A percentile compares a stretch with the other conserved stretches of the same genome.
Evolutionary conservation across 2,113 vertebrate genomes (phyloP).

Genomic region (Calyptomena viridis): DNA sequence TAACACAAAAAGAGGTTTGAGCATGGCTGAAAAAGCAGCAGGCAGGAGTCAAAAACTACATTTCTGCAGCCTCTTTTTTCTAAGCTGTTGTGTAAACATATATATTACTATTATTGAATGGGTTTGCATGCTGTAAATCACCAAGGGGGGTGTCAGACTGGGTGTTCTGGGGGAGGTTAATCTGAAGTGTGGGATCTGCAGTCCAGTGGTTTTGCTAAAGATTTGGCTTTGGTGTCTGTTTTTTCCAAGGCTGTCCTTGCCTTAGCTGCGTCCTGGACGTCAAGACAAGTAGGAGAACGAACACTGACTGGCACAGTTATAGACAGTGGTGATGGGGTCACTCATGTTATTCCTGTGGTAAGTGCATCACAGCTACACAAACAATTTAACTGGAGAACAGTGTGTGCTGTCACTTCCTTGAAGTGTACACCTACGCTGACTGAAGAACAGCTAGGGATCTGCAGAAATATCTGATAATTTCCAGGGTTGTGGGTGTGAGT

Average conservation of each 20-base stretch:
- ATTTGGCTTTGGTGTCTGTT: neutral
- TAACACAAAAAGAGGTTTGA: neutral
- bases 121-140: neutral
- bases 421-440: neutral
- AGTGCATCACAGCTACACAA: slow-evolving; percentile 38
- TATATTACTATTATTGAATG: neutral
- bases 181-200: neutral
- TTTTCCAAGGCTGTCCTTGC: slow-evolving; percentile 89
- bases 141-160: neutral
- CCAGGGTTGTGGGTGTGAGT: neutral
- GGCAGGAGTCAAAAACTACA: neutral
- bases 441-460: neutral
- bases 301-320: slow-evolving; percentile 96
- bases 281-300: slow-evolving; percentile 94
- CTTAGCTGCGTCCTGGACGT: slow-evolving; percentile 97
- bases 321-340: slow-evolving; percentile 97
- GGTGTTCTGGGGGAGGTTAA: neutral
- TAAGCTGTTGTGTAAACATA: neutral
- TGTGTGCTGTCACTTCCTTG: neutral
- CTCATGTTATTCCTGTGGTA: slow-evolving; percentile 98
- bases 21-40: neutral
- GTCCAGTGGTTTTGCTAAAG: neutral
- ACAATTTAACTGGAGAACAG: neutral
- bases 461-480: neutral
- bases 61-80: neutral